These are phyloP conservation scores for Drosophila sucinea DNA, from an alignment of 1,140 invertebrate genomes.

Conservation along the genomic window DNA sequence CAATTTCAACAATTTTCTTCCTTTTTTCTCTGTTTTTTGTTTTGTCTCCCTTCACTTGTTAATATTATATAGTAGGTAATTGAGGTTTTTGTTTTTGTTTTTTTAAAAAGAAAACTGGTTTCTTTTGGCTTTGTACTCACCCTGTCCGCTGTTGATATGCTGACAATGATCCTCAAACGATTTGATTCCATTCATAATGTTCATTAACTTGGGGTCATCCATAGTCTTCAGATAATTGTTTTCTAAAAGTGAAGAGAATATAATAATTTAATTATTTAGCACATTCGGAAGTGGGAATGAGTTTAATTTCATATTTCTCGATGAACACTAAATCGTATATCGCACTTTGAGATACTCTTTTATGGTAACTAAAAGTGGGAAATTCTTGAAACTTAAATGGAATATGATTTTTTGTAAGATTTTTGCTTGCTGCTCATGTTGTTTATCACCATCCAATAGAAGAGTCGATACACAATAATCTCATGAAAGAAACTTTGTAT, in stretches of 20 bases:
- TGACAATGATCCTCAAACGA: constrained; percentile 71
- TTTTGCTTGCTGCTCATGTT: no score
- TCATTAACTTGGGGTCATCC: constrained; percentile 71
- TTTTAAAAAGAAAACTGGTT: not conserved
- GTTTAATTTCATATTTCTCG: no score
- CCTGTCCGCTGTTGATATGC: constrained; percentile 60
- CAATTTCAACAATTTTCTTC: constrained; percentile 71
- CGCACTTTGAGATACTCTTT: no score
- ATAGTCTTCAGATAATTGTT: constrained; percentile 36
- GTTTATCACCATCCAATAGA: no score
- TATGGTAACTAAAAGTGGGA: no score
- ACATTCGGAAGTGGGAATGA: no score
- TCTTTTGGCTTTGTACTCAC: constrained; percentile 45
- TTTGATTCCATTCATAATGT: constrained; percentile 65
- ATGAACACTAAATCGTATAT: no score
- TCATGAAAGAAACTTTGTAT: no score
- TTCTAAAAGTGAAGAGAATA: constrained; percentile 32
- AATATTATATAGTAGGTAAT: constrained; percentile 54
- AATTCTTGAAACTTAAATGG: no score
- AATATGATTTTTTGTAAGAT: no score
- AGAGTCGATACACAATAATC: no score
- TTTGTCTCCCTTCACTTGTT: constrained; percentile 8
- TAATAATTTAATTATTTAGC: not conserved
- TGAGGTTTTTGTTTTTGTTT: constrained; percentile 16
- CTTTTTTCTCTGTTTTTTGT: constrained; percentile 8